Base-by-base conservation (phyloP, 2,888 invertebrate species). In the Eristalinus sepulchralis region DNA sequence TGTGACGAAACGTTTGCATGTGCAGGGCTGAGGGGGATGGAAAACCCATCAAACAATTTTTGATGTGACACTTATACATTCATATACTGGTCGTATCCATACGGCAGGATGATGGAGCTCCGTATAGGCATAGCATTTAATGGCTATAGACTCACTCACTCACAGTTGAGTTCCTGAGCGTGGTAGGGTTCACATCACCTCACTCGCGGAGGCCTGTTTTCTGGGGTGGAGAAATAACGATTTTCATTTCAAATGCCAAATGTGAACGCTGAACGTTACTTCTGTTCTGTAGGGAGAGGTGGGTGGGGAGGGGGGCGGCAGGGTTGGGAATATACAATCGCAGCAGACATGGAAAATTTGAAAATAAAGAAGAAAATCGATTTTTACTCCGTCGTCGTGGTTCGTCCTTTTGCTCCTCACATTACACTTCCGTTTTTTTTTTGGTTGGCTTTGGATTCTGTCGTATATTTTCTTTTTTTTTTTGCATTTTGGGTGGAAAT, bases 171-270 rank as follows among this genome's bases (percentile, higher is more conserved):
- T n/a, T 27, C 27, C 27, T 17, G 17, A 47, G 47, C 2, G 47
- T 3, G n/a, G 39, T 8, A 6, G 47, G 17, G 47, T 17, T 39
- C 0, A 39, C 39, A n/a, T 17, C n/a, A 17, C 17, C n/a, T n/a
- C 8, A 17, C 47, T 47, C 8, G 0, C 8, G 8, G 17, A 4
- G 39, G 17, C 24, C 1, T 13, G n/a, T 13, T 53, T 13, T 13
- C n/a, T n/a, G n/a, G 33, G 17, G 10, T 10, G 11, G n/a, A 59
- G 20, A 59, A 47, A 67, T 67, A 60, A 76, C 59, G 76, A 76
- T 66, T 76, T 67, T 47, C 60, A 76, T 76, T 76, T 67, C 39
- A 67, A 76, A 76, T 76, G 67, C 76, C 67, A 67, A 76, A 76
- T 67, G 67, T 68, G 68, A 68, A 53, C 22, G 39, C 33, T 20